These are phyloP conservation scores for Plotosus lineatus DNA, from an alignment of 2,113 vertebrate species.

Conservation along the genomic window DNA sequence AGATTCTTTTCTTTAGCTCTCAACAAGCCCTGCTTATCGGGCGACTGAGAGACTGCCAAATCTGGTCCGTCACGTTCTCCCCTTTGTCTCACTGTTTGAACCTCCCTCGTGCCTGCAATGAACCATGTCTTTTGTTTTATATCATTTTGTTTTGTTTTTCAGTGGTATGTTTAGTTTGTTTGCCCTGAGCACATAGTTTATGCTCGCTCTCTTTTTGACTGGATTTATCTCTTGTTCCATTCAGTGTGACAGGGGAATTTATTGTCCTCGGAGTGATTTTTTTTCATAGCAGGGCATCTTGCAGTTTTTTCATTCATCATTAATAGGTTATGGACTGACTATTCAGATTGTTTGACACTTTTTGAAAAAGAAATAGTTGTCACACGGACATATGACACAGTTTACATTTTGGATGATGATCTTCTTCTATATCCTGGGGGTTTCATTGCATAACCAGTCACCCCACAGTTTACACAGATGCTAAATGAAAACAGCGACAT, in stretches of 20 bases:
- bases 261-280: neutral
- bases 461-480: conserved; percentile 76
- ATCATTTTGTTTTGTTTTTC: conserved; percentile 53
- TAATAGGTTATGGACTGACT: neutral
- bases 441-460: conserved; percentile 50
- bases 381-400: conserved; percentile 33
- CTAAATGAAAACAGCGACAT: conserved; percentile 76
- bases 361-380: neutral
- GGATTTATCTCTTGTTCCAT: conserved; percentile 16
- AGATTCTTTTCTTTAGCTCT: conserved; percentile 75
- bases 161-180: conserved; percentile 30
- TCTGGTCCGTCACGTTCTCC: conserved; percentile 57
- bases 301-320: conserved; percentile 24
- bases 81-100: conserved; percentile 69
- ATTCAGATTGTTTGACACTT: neutral
- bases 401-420: conserved; percentile 55
- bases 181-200: conserved; percentile 27
- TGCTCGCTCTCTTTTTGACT: conserved; percentile 25
- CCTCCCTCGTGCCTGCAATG: conserved; percentile 60
- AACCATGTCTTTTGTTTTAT: conserved; percentile 56
- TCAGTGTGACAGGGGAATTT: conserved; percentile 9
- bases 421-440: conserved; percentile 44
- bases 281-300: neutral
- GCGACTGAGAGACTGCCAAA: conserved; percentile 63
- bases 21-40: conserved; percentile 71